These are phyloP conservation scores for Eulemur coronatus DNA, from an alignment of 2,797 vertebrate species.

Conservation along the genomic window DNA sequence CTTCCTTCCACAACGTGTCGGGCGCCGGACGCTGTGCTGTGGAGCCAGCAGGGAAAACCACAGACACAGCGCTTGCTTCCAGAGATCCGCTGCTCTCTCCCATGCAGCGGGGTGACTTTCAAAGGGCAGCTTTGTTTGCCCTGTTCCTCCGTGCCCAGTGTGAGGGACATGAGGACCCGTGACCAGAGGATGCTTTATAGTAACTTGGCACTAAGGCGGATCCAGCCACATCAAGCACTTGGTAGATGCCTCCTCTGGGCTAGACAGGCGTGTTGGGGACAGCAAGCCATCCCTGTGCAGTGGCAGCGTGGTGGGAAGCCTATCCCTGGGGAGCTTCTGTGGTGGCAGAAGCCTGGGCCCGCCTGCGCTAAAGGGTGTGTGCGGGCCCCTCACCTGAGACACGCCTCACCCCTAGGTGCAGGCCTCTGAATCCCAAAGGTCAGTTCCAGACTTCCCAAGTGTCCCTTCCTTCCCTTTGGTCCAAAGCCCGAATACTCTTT, in stretches of 20 bases:
- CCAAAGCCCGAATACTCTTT: not conserved
- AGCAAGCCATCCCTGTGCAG: not conserved
- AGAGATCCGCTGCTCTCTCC: not conserved
- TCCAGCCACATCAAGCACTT: accelerated
- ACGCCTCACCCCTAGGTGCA: not conserved
- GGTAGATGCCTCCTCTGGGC: not conserved
- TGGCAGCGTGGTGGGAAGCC: not conserved
- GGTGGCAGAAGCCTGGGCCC: not conserved
- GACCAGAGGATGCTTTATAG: not conserved
- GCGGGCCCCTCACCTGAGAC: not conserved
- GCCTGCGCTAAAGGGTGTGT: not conserved
- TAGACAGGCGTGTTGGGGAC: not conserved
- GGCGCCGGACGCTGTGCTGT: not conserved
- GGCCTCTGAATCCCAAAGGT: not conserved
- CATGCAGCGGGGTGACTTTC: too few relatives aligned
- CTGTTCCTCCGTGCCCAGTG: not conserved
- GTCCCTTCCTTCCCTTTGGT: not conserved
- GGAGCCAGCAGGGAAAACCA: too few relatives aligned
- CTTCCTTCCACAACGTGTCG: not conserved
- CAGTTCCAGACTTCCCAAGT: not conserved
- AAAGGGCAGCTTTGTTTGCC: not conserved
- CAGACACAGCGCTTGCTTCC: not conserved
- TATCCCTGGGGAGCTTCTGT: not conserved
- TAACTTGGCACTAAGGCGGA: not conserved
- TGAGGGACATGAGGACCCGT: not conserved